Percentiles rank a stretch among this genome's conserved stretches.
phyloP scores from a whole-genome alignment of 2,113 vertebrate genomes.

The Microtus pennsylvanicus region DNA sequence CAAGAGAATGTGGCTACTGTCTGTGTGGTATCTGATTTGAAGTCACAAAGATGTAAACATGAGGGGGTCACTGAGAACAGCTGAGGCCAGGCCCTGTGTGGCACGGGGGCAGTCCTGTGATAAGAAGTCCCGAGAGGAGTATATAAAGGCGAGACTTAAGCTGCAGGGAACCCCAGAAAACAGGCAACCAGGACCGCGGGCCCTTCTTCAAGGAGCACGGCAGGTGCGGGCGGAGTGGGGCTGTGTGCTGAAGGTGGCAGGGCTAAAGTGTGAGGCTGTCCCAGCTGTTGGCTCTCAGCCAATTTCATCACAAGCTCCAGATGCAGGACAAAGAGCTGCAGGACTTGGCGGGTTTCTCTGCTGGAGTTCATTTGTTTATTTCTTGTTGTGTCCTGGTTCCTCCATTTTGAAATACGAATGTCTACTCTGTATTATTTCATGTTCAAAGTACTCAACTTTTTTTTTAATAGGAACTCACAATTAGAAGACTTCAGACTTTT shows the following conservation, averaged over 20 bases:
- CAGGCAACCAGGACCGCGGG: neutral
- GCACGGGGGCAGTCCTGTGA: neutral
- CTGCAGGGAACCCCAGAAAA: neutral
- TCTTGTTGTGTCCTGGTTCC: neutral
- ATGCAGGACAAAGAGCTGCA: neutral
- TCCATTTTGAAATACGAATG: neutral
- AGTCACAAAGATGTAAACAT: neutral
- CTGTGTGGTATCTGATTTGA: no score
- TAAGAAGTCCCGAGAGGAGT: no score
- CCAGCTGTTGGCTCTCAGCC: neutral
- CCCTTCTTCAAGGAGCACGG: neutral
- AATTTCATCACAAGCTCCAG: neutral
- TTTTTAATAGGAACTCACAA: neutral
- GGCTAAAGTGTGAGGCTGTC: neutral
- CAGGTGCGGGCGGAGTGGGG: neutral
- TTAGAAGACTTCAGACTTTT: neutral
- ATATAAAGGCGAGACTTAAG: neutral
- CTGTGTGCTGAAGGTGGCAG: neutral
- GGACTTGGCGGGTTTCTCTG: neutral
- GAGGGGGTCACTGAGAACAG: neutral
- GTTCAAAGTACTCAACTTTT: neutral
- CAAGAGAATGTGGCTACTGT: neutral
- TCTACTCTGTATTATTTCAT: neutral
- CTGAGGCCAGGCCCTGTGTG: neutral
- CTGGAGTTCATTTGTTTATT: neutral